These are phyloP conservation scores for Hypanus sabinus DNA, from an alignment of 2,113 vertebrate genomes.

Conservation along the genomic window DNA sequence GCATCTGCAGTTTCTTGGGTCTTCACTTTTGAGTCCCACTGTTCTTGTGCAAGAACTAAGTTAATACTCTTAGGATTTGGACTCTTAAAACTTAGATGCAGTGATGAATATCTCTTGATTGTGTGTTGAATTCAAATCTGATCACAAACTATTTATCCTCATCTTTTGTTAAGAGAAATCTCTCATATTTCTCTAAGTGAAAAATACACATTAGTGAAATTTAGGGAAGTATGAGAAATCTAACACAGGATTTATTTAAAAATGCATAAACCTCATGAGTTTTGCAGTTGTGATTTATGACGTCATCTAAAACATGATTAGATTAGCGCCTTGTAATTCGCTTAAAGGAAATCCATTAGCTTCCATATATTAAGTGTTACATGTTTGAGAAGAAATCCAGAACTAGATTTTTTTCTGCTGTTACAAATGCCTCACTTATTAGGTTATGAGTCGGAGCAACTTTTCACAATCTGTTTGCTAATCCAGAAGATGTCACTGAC, in stretches of 20 bases:
- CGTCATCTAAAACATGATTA: slow-evolving; percentile 24
- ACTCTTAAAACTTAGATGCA: background rate
- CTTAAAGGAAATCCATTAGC: slow-evolving; percentile 33
- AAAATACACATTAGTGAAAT: slow-evolving; percentile 9
- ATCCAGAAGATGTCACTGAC: background rate
- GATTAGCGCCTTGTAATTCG: slow-evolving; percentile 27
- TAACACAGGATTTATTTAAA: slow-evolving; percentile 20
- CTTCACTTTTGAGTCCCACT: background rate
- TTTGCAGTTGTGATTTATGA: slow-evolving; percentile 25
- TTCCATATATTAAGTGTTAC: slow-evolving; percentile 29
- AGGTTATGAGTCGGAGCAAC: slow-evolving; percentile 5
- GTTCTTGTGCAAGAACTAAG: background rate
- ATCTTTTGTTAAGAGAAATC: background rate
- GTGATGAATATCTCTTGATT: background rate
- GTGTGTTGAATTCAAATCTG: background rate
- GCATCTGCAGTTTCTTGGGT: too few species aligned
- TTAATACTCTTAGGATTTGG: background rate
- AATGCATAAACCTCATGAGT: slow-evolving; percentile 24
- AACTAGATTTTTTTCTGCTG: background rate
- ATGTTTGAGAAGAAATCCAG: slow-evolving; percentile 26
- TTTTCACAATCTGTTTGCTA: slow-evolving; percentile 6
- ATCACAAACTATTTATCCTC: background rate
- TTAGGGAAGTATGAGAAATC: slow-evolving; percentile 7
- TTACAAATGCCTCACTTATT: background rate
- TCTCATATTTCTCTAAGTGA: background rate